Base-by-base conservation (phyloP, 2,797 vertebrate genomes). In the Lophius americanus region DNA sequence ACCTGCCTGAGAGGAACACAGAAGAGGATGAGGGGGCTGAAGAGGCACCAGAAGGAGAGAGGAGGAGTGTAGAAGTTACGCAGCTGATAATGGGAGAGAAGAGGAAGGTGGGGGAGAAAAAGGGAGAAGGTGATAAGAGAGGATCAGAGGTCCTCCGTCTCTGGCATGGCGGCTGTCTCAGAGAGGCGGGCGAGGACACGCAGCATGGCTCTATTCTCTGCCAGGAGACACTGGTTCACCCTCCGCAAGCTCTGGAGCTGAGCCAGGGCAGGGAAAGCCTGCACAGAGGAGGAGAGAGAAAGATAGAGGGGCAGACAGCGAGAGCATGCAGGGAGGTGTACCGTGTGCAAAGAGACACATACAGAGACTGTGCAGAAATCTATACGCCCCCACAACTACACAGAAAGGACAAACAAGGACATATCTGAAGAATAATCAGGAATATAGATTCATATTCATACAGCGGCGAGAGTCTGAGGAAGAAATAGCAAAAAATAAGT, bases 161-260 rank as follows among this genome's bases (percentile, higher is more conserved):
- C 95, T 11, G 95, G 93, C 91, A 95, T 92, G 82, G 94, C 94
- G 82, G 94, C 48, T 73, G 93, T 93, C 87, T 94, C 94, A 56
- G 95, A 95, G 85, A 98, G 95, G 78, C 92, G 93, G 91, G 95
- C 88, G 86, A 98, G 95, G 53, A 95, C 95, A 37, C 95, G 95
- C 85, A 96, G 95, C 94, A 98, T 95, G 87, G 96, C 96, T 93
- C 95, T 95, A 89, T 98, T 98, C 91, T 97, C 96, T 75, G 95
- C 94, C 93, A 95, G 93, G 83, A 98, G 96, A 68, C 93, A 91
- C 86, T 97, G 93, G 86, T 96, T 96, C 89, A 95, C 91, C 91
- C 93, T 93, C 90, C 95, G 94, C 93, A 97, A 86, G 86, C 94
- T 91, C 89, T 95, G 95, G 88, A 95, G 93, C 92, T 96, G 96